These are phyloP conservation scores for Cavia porcellus DNA, from an alignment of 2,113 vertebrate genomes.

Conservation along the genomic window DNA sequence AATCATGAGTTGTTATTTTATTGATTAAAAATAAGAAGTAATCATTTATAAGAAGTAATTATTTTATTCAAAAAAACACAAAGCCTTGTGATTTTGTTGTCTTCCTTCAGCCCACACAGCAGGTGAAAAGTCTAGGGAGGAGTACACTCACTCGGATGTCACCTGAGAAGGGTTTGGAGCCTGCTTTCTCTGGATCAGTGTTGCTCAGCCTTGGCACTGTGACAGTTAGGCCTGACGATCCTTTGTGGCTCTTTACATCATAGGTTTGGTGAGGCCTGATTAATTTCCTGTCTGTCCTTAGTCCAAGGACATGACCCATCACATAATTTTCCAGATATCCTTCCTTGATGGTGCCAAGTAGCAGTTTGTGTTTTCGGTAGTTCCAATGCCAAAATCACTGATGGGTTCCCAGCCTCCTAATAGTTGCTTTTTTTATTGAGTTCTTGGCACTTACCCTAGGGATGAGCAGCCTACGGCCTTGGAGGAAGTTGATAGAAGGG, in stretches of 20 bases:
- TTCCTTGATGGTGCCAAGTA: background rate
- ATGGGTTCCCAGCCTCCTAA: background rate
- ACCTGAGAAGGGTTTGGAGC: background rate
- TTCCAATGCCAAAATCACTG: background rate
- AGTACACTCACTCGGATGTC: background rate
- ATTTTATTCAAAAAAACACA: too few relatives aligned
- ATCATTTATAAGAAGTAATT: too few relatives aligned
- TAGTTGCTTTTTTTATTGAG: background rate
- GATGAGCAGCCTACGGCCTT: background rate
- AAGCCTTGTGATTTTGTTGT: background rate
- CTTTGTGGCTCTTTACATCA: too few relatives aligned
- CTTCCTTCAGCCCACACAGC: background rate
- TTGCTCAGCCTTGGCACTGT: background rate
- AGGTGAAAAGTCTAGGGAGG: background rate
- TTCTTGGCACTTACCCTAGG: background rate
- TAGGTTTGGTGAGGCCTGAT: background rate
- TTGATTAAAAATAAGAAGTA: slow-evolving; percentile 2
- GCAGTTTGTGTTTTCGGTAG: background rate
- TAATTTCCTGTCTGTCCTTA: background rate
- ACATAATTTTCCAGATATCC: background rate
- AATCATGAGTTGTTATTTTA: background rate
- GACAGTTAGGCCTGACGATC: background rate
- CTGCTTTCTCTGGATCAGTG: background rate
- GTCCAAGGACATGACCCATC: background rate
- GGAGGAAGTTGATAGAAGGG: background rate